phyloP scores from a whole-genome alignment of 1,140 invertebrate genomes.

The Zophobas morio region DNA sequence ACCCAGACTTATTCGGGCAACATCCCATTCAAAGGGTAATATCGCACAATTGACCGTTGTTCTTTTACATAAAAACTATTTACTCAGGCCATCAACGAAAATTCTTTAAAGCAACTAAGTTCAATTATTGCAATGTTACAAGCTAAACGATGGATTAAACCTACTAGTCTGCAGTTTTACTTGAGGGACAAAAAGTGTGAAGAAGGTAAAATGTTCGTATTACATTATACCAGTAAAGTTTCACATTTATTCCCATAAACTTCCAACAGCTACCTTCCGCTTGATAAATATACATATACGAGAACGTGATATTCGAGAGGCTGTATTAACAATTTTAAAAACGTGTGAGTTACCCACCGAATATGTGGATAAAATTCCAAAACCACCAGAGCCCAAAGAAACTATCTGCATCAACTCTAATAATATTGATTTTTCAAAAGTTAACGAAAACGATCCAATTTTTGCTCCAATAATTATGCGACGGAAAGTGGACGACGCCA shows the following conservation, averaged over 20 bases:
- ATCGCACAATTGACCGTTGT: not conserved
- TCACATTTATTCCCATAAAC: slow-evolving; percentile 34
- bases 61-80: slow-evolving; percentile 54
- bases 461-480: slow-evolving; percentile 71
- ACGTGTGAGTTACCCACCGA: slow-evolving; percentile 87
- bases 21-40: slow-evolving; percentile 88
- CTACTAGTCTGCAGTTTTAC: slow-evolving; percentile 82
- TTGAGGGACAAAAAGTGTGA: slow-evolving; percentile 76
- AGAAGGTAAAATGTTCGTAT: slow-evolving; percentile 66
- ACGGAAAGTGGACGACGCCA: slow-evolving; percentile 70
- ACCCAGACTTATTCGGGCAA: slow-evolving; percentile 95
- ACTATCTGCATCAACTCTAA: slow-evolving; percentile 60
- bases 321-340: slow-evolving; percentile 84
- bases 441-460: slow-evolving; percentile 70
- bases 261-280: slow-evolving; percentile 75
- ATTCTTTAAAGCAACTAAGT: slow-evolving; percentile 90
- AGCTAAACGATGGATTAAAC: slow-evolving; percentile 72
- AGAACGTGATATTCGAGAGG: slow-evolving; percentile 78
- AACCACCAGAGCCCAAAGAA: slow-evolving; percentile 54
- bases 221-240: slow-evolving; percentile 16
- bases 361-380: slow-evolving; percentile 82
- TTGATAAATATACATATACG: slow-evolving; percentile 81
- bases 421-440: slow-evolving; percentile 69
- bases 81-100: slow-evolving; percentile 89
- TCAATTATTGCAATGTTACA: slow-evolving; percentile 84